Evolutionary conservation across 2,888 invertebrate species (phyloP), one percentile per base, ranked within the genome.

Genomic region (Alsophila aescularia): DNA sequence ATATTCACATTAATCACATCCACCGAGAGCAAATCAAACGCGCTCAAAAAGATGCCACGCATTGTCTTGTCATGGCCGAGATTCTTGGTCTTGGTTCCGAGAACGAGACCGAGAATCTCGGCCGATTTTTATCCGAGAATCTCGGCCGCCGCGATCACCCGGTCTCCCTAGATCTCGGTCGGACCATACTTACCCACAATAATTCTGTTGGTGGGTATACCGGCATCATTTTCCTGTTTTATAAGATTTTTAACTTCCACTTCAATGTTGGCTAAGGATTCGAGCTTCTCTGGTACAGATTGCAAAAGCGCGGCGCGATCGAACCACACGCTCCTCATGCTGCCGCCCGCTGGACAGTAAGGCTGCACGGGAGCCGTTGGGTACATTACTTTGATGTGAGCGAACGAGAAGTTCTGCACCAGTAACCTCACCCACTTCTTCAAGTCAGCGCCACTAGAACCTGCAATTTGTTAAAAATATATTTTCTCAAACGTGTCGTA

Each of bases 361-460:
- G 95, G 94, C 66, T 95, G 94, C 7, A 93, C 57, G 0, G 97
- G 96, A 8, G 97, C 97, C 8, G 96, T 95, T 0, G 97, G 97
- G 75, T 94, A 96, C 48, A 96, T 73, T 29, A 96, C 87, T 81
- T 95, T 95, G 10, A 96, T 93, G 68, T 97, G 95, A 0, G 95
- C 94, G 77, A 95, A 95, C 15, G 75, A 64, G 61, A 89, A 89
- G 44, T 77, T 81, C 40, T 81, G 82, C 0, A 72, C 60, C 76
- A 90, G 73, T 18, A 87, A 47, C 32, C 69, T 60, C 0, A 86
- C 82, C 87, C 88, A 87, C 70, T 88, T 83, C 51, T 75, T 83
- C 77, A 90, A 81, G 45, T 85, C 81, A 31, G 72, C 70, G n/a
- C 89, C 90, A 49, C 73, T 72, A 1, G 81, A 83, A 42, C 90